A percentile compares a stretch with the other conserved stretches of the same genome.
These are phyloP conservation scores for Labeo calbasu DNA, from an alignment of 2,797 vertebrate genomes.

Conservation along the genomic window DNA sequence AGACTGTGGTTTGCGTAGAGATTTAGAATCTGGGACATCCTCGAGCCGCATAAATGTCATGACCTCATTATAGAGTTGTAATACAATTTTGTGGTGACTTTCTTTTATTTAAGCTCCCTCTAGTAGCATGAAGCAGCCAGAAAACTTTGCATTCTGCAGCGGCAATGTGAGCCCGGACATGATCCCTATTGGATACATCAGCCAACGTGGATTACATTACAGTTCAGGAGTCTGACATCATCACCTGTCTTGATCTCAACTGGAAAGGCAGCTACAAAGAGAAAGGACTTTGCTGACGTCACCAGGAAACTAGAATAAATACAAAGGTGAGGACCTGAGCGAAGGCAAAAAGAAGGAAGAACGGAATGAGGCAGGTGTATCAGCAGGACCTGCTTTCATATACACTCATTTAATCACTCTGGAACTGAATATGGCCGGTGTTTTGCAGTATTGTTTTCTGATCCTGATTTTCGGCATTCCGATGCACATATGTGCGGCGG, in stretches of 20 bases:
- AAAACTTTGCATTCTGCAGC: constrained; percentile 20
- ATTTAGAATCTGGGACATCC: constrained; percentile 60
- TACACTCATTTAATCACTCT: background rate
- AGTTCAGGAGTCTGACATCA: constrained; percentile 4
- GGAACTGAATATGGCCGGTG: constrained; percentile 29
- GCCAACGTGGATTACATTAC: background rate
- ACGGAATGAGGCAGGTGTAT: constrained; percentile 20
- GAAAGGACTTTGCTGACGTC: constrained; percentile 34
- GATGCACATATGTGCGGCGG: background rate
- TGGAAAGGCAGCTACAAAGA: constrained; percentile 18
- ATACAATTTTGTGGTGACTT: constrained; percentile 31
- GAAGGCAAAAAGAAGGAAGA: constrained; percentile 18
- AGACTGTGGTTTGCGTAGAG: constrained; percentile 39
- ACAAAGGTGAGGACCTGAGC: constrained; percentile 37
- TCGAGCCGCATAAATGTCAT: constrained; percentile 51
- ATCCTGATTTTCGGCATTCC: constrained; percentile 26
- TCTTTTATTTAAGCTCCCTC: constrained; percentile 35
- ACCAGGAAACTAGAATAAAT: constrained; percentile 47
- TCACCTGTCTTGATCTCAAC: background rate
- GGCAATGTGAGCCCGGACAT: background rate
- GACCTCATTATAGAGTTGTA: constrained; percentile 45
- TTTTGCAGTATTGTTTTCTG: constrained; percentile 24
- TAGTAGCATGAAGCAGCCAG: background rate
- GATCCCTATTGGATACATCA: background rate
- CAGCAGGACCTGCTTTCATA: constrained; percentile 7